Evolutionary conservation across 2,888 invertebrate genomes (phyloP).

Genomic region (Sympetrum striolatum): DNA sequence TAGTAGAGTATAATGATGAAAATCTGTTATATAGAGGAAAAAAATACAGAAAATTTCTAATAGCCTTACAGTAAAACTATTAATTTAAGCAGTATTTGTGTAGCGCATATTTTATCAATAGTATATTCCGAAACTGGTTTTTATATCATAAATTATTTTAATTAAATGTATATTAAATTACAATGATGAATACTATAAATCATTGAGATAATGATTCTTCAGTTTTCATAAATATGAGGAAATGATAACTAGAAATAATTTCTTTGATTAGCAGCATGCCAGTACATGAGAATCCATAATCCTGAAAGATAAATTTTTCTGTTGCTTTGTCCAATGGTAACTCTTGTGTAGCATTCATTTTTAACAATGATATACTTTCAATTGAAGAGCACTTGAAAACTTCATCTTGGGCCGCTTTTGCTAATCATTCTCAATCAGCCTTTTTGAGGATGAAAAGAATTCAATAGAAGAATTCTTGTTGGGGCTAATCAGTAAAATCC

Average conservation of each 20-base stretch:
- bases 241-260: neutral
- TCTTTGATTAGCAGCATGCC: neutral
- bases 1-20: neutral
- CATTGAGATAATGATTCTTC: neutral
- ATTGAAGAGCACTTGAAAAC: slow-evolving; percentile 31
- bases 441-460: slow-evolving; percentile 10
- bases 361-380: slow-evolving; percentile 38
- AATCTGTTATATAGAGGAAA: neutral
- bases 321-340: neutral
- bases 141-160: neutral
- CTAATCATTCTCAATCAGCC: slow-evolving; percentile 23
- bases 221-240: neutral
- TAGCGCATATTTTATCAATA: neutral
- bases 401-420: slow-evolving; percentile 6
- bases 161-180: neutral
- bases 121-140: neutral
- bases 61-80: neutral
- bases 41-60: neutral
- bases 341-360: neutral
- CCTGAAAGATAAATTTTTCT: neutral
- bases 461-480: neutral
- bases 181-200: neutral
- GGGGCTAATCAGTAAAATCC: neutral
- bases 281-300: neutral
- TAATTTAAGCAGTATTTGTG: neutral